phyloP scores from a whole-genome alignment of 2,888 invertebrate genomes.

The Harpalus rufipes region DNA sequence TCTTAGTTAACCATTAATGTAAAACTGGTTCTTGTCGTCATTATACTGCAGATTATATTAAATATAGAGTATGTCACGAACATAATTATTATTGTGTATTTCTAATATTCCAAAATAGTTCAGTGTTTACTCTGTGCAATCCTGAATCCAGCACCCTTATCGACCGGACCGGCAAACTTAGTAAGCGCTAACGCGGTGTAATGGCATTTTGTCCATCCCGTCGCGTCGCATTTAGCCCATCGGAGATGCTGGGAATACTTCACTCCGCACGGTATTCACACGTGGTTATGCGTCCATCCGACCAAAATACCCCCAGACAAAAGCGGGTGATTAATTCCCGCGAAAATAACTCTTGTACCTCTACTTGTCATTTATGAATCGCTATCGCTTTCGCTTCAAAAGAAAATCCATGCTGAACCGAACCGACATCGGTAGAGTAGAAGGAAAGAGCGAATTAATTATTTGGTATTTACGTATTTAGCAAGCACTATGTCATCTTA shows the following conservation, averaged over 20 bases:
- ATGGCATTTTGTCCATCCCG: conserved; percentile 32
- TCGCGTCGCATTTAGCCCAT: conserved; percentile 14
- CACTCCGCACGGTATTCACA: conserved; percentile 11
- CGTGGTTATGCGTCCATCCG: conserved; percentile 28
- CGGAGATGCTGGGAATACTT: conserved; percentile 14
- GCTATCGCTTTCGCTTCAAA: neutral
- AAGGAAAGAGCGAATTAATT: neutral
- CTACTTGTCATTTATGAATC: no score
- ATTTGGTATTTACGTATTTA: conserved; percentile 4
- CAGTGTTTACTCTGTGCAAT: neutral
- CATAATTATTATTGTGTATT: no score
- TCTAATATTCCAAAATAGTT: neutral
- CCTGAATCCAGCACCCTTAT: neutral
- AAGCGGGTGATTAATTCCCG: neutral
- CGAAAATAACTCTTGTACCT: neutral
- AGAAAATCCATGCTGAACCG: neutral
- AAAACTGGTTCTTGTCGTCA: no score
- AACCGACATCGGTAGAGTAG: neutral
- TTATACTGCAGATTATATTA: no score
- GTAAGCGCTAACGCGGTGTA: neutral
- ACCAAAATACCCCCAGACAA: conserved; percentile 39
- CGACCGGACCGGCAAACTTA: neutral
- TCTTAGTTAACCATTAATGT: no score
- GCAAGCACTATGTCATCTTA: conserved; percentile 2
- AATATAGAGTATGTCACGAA: no score